Base-by-base conservation (phyloP, 1,140 invertebrate species). In the Cyrtorhinus lividipennis region DNA sequence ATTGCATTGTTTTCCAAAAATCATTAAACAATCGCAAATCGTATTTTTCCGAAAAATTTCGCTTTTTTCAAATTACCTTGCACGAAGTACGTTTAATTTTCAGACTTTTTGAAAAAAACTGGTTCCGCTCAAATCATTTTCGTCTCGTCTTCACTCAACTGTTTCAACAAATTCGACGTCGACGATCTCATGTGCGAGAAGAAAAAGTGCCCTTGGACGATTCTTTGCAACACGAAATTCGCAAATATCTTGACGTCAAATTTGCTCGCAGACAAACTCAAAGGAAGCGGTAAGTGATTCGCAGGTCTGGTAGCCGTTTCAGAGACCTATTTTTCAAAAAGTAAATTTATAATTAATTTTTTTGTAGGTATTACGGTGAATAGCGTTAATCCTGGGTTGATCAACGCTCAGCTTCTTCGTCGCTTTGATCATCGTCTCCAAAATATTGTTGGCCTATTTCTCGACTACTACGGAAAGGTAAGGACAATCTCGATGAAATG, bases 301-400 rank as follows among this genome's bases (percentile, higher is more conserved):
- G n/a, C n/a, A n/a, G n/a, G n/a, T n/a, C n/a, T n/a, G n/a, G n/a
- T n/a, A n/a, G n/a, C 15, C 30, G 15, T 38, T 38, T 15, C 15
- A 38, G 30, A 38, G 5, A 38, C 15, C 15, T 38, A 38, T 38
- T 5, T 38, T 38, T 38, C 30, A 15, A 38, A 38, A 38, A 8
- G 30, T 15, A 38, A 5, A 38, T 38, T 15, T 38, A 8, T 38
- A 15, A 18, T 26, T 26, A 56, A 23, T 56, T 62, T 27, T 62
- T n/a, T 56, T 57, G 8, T 10, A 62, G 61, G 62, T 27, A 45
- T 63, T 8, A 63, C 62, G 2, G 62, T 58, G 26, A 63, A 63
- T 24, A 18, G 18, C 5, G 62, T 53, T n/a, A 63, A 63, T 27
- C 62, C 62, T 23, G 62, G 62, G 13, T 63, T 63, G 5, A 56